These are phyloP conservation scores for Melanostigma gelatinosum DNA, from an alignment of 2,113 vertebrate genomes.

Conservation along the genomic window DNA sequence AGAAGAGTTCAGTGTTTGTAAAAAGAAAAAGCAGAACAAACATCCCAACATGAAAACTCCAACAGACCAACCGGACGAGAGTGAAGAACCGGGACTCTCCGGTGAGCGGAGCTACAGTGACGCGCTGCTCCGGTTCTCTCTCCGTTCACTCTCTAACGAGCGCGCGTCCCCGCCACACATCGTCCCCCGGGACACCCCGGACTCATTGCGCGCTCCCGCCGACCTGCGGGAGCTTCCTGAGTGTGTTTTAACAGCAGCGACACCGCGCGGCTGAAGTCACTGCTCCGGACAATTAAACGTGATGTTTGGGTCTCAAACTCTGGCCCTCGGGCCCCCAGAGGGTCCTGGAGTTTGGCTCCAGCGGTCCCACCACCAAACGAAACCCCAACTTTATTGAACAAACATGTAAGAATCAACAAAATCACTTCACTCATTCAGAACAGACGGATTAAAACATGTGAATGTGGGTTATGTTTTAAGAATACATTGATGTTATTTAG, in stretches of 20 bases:
- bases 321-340: too few species aligned
- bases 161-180: constrained; percentile 17
- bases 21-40: background rate
- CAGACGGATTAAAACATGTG: too few species aligned
- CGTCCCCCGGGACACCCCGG: background rate
- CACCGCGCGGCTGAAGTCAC: constrained; percentile 23
- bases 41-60: background rate
- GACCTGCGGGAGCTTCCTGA: background rate
- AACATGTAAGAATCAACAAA: too few species aligned
- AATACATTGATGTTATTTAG: too few species aligned
- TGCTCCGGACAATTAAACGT: too few species aligned
- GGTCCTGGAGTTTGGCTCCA: too few species aligned
- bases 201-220: constrained; percentile 24
- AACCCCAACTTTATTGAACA: too few species aligned
- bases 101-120: background rate
- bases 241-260: constrained; percentile 32
- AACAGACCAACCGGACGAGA: background rate
- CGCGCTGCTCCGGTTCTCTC: background rate
- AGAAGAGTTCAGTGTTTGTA: background rate
- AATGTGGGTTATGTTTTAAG: too few species aligned
- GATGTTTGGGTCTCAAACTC: too few species aligned
- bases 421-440: too few species aligned
- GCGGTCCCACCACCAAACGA: too few species aligned
- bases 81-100: background rate
- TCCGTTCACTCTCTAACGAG: background rate